Conservation (phyloP, 2,113 vertebrate species). For the Lanius collurio region DNA sequence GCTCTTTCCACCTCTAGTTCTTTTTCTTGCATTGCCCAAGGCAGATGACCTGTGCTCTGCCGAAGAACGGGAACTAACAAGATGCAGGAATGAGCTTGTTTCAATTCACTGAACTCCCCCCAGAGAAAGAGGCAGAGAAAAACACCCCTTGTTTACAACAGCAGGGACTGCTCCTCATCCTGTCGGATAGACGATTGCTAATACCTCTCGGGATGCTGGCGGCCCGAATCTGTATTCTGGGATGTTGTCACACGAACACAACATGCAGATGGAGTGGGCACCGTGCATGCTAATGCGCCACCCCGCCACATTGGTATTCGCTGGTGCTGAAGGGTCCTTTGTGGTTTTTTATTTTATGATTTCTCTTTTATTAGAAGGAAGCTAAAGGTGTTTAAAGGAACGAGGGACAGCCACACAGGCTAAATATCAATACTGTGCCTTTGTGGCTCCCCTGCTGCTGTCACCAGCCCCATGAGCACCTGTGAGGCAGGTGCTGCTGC, state of each 20-base stretch:
- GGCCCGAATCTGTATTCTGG: slow-evolving; percentile 48
- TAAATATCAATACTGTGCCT: slow-evolving; percentile 11
- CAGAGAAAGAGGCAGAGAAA: slow-evolving; percentile 14
- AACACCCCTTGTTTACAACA: slow-evolving; percentile 38
- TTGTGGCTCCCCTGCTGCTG: background rate
- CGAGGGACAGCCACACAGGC: background rate
- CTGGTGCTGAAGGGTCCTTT: background rate
- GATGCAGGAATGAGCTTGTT: slow-evolving; percentile 23
- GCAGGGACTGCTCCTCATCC: background rate
- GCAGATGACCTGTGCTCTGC: background rate
- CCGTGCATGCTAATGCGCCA: background rate
- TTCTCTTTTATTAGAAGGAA: slow-evolving; percentile 56
- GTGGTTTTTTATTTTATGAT: slow-evolving; percentile 5
- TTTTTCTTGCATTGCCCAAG: background rate
- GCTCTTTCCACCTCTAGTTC: background rate
- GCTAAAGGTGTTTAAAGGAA: slow-evolving; percentile 27
- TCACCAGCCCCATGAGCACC: accelerated
- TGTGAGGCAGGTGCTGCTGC: background rate
- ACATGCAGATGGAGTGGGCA: slow-evolving; percentile 15
- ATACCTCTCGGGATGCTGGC: background rate
- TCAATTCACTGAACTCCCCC: background rate
- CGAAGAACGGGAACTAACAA: background rate
- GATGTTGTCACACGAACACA: slow-evolving; percentile 31
- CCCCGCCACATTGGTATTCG: background rate
- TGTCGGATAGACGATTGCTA: background rate